Evolutionary conservation across 2,797 vertebrate genomes (phyloP), one percentile per base, ranked within the genome.

Genomic region (Trematomus bernacchii): DNA sequence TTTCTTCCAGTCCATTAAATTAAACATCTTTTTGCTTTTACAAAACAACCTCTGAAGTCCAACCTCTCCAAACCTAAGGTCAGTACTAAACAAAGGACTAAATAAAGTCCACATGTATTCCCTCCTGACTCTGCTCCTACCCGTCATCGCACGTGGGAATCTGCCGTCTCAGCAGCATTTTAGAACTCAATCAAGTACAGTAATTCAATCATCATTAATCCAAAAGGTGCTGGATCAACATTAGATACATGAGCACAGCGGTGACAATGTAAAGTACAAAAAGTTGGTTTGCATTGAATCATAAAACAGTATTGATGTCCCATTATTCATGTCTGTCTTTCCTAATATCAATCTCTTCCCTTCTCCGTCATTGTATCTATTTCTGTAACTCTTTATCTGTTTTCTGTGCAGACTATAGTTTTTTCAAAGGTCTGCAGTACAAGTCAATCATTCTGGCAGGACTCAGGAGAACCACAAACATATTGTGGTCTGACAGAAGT

Each of bases 161-260:
- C 65, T 79, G 89, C 85, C 80, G 77, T 64, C 65, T 89, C 88
- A 92, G 89, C 87, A 85, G 66, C 65, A 71, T 82, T 83, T 72
- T 6, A 71, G 16, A 77, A 79, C 83, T 84, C 75, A 87, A 90
- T 88, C 79, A 89, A 88, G 81, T 81, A 79, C 84, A 88, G 71
- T 51, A 73, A 85, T 86, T 67, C 75, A 78, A 21, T 68, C 16
- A 66, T 80, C 71, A 72, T 82, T 58, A 77, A 86, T 84, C 64
- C 68, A 60, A 80, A 65, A 19, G 52, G 54, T 43, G 52, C 53
- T 42, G 44, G 63, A 74, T 66, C 73, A 84, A 76, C 62, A 66
- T 0, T 23, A 54, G 66, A 72, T 18, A 16, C 53, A 82, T 16
- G 33, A 77, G 16, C 23, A 69, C 47, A 44, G 43, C 21, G n/a